phyloP scores from a whole-genome alignment of 2,888 invertebrate genomes.

The Brenthis daphne region DNA sequence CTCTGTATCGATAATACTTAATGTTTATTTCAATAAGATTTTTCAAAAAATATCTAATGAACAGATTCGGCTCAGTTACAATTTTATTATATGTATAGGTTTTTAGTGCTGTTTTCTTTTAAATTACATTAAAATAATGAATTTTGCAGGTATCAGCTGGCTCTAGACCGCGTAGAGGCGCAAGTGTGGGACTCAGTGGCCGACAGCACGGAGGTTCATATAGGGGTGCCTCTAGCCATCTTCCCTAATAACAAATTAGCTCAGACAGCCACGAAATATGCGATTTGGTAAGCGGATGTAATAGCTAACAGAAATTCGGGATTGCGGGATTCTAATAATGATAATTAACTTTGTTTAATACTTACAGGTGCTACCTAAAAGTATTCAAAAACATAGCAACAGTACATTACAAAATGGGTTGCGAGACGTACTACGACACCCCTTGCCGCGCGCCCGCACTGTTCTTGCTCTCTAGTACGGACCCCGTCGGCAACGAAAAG shows the following conservation, averaged over 20 bases:
- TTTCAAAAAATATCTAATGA: no score
- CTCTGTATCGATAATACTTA: no score
- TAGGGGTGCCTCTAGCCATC: constrained; percentile 85
- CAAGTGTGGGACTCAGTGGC: constrained; percentile 95
- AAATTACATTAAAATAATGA: not conserved
- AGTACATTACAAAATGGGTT: constrained; percentile 90
- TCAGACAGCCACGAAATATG: constrained; percentile 55
- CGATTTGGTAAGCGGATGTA: constrained; percentile 18
- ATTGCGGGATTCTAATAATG: not conserved
- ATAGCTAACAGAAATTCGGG: not conserved
- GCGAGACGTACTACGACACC: constrained; percentile 91
- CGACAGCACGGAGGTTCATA: constrained; percentile 86
- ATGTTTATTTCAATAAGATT: no score
- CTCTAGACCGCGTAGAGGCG: constrained; percentile 86
- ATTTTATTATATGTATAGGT: no score
- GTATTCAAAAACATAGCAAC: constrained; percentile 91
- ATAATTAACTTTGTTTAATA: not conserved
- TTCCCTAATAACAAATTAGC: constrained; percentile 86
- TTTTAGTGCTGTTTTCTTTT: not conserved
- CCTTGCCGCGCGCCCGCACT: constrained; percentile 88
- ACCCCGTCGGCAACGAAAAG: constrained; percentile 87
- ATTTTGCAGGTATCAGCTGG: constrained; percentile 77
- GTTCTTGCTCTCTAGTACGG: constrained; percentile 85
- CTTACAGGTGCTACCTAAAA: constrained; percentile 85
- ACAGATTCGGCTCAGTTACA: no score